Evolutionary conservation across 2,113 vertebrate species (phyloP).

Genomic region (Athene noctua): DNA sequence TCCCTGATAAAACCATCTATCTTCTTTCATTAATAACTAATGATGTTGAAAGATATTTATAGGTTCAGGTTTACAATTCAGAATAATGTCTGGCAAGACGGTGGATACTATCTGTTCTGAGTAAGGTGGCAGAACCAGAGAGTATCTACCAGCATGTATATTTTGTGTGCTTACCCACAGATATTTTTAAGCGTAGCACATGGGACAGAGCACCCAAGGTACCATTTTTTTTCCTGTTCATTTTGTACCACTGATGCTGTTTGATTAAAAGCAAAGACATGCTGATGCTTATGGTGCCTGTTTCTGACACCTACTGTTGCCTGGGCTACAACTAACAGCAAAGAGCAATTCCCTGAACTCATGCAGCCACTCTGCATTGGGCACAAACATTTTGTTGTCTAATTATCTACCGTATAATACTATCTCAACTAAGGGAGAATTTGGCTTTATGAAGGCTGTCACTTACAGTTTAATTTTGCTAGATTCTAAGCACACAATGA

Average conservation of each 20-base stretch:
- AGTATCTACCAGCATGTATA: not conserved
- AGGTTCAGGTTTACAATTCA: not conserved
- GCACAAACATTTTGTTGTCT: not conserved
- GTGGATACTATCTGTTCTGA: not conserved
- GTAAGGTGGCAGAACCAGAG: not conserved
- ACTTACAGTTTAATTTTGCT: slow-evolving; percentile 2
- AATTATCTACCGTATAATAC: not conserved
- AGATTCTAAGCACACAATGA: not conserved
- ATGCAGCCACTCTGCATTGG: not conserved
- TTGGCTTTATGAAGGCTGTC: not conserved
- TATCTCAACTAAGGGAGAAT: not conserved
- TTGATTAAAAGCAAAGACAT: not conserved
- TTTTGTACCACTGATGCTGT: not conserved
- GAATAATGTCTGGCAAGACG: not conserved
- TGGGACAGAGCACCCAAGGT: not conserved
- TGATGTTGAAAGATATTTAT: not conserved
- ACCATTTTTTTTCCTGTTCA: not conserved
- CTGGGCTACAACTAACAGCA: not conserved
- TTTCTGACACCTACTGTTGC: not conserved
- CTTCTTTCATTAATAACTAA: not conserved
- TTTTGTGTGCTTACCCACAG: not conserved
- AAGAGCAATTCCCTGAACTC: not conserved
- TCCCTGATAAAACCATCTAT: not conserved
- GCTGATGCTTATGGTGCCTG: not conserved
- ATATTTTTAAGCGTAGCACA: not conserved